Conservation (phyloP, 2,797 vertebrate species). For the Tragelaphus oryx region DNA sequence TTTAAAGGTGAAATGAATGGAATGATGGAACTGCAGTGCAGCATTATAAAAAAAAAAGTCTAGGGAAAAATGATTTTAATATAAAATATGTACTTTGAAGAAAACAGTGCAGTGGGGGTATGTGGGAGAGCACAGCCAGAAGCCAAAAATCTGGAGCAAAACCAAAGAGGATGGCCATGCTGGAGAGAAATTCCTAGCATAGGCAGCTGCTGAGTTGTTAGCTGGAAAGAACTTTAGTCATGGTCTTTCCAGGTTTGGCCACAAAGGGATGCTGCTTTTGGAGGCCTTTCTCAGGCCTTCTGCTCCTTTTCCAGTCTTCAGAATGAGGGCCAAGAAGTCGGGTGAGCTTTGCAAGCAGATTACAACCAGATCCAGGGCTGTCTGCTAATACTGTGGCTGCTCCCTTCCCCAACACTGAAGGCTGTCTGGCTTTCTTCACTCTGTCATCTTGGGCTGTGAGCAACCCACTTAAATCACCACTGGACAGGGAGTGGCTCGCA, state of each 20-base stretch:
- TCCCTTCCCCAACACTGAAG: neutral
- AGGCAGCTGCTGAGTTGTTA: neutral
- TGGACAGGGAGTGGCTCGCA: conserved; percentile 49
- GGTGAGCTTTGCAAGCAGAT: conserved; percentile 15
- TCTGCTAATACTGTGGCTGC: conserved; percentile 34
- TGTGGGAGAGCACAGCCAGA: neutral
- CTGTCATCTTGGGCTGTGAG: conserved; percentile 50
- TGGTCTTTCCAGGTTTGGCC: neutral
- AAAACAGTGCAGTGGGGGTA: neutral
- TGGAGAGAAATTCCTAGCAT: neutral
- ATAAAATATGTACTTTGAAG: neutral
- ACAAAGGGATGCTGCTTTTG: neutral
- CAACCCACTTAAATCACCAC: conserved; percentile 63
- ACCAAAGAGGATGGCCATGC: neutral
- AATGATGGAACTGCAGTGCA: neutral
- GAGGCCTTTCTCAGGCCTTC: neutral
- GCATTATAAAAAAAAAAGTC: neutral
- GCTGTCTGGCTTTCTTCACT: conserved; percentile 64
- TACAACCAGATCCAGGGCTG: conserved; percentile 5
- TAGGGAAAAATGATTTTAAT: neutral
- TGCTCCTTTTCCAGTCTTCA: conserved; percentile 1
- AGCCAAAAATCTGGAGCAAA: neutral
- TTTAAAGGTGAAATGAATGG: neutral
- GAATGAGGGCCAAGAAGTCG: neutral
- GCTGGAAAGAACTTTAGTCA: neutral